Base-by-base conservation (phyloP, 2,888 invertebrate genomes). In the Xestia rhomboidea region DNA sequence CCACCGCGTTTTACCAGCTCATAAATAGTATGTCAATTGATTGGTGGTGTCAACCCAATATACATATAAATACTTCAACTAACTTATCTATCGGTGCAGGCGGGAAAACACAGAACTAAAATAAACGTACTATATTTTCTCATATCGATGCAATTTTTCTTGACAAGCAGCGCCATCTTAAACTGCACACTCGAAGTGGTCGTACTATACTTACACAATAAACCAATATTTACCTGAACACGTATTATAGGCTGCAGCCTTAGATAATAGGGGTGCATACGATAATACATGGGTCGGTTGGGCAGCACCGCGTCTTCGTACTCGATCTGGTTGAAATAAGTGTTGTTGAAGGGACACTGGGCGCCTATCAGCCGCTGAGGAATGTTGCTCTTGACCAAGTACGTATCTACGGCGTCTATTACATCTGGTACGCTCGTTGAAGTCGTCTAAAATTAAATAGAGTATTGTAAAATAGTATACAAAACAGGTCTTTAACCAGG, bases 221-320 rank as follows among this genome's bases (percentile, higher is more conserved):
- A 64, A 41, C 10, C 15, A 41, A 62, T 64, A 62, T n/a, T 68
- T 72, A 95, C 96, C 92, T 93, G 92, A 10, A 96, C 89, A 84
- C 92, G 93, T 68, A 96, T 89, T 6, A 94, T 83, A 3, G 93
- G 68, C 81, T 94, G 93, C 51, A 93, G 91, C 67, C 90, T 90
- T 84, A 97, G 88, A 86, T 96, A 94, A 84, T 92, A 95, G 0
- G 97, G 96, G 89, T 97, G 97, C 76, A 97, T 95, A 60, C 96
- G 94, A 84, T 97, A 97, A 0, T 93, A 93, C 63, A 97, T 95
- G 76, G 96, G 95, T 77, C 97, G 91, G 41, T 95, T 93, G 0
- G 97, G 97, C 68, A 97, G 93, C 21, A 97, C 94, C 81, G 97
- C 97, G 90, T 97, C 97, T 92, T 98, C 98, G 73, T 97, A 97